Conservation (phyloP, 1,140 invertebrate species). For the Trichonephila clavata region DNA sequence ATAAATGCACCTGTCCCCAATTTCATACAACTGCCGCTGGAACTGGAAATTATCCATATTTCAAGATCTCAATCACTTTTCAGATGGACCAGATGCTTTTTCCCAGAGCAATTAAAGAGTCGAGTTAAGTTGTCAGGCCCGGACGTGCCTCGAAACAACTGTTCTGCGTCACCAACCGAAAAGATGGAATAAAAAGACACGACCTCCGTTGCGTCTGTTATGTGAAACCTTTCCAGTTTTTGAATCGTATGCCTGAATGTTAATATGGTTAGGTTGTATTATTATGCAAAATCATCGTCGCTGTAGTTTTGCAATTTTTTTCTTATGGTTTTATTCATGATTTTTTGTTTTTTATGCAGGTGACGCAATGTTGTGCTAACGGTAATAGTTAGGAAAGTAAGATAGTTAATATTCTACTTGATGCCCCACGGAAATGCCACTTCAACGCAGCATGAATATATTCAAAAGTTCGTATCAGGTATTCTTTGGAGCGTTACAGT, state of each 20-base stretch:
- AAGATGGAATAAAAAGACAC: not conserved
- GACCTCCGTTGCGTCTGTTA: slow-evolving; percentile 1
- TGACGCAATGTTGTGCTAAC: too few species aligned
- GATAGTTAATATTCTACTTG: too few species aligned
- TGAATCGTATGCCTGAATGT: not conserved
- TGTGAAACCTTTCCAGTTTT: not conserved
- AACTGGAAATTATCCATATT: not conserved
- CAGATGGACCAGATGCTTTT: not conserved
- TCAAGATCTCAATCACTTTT: not conserved
- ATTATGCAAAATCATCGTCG: not conserved
- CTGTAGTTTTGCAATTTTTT: not conserved
- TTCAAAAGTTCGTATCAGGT: too few species aligned
- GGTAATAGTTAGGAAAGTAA: too few species aligned
- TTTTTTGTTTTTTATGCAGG: too few species aligned
- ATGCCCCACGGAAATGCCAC: too few species aligned
- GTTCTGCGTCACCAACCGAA: not conserved
- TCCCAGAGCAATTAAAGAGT: not conserved
- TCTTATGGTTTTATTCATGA: too few species aligned
- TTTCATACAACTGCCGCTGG: not conserved
- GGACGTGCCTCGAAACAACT: not conserved
- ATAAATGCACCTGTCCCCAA: not conserved
- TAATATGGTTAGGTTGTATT: not conserved
- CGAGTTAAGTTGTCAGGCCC: not conserved
- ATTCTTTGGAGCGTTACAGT: too few species aligned
- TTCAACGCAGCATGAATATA: too few species aligned